Percentiles rank a stretch among this genome's conserved stretches.
phyloP scores from a whole-genome alignment of 2,888 invertebrate genomes.

The Nomada lathburiana region DNA sequence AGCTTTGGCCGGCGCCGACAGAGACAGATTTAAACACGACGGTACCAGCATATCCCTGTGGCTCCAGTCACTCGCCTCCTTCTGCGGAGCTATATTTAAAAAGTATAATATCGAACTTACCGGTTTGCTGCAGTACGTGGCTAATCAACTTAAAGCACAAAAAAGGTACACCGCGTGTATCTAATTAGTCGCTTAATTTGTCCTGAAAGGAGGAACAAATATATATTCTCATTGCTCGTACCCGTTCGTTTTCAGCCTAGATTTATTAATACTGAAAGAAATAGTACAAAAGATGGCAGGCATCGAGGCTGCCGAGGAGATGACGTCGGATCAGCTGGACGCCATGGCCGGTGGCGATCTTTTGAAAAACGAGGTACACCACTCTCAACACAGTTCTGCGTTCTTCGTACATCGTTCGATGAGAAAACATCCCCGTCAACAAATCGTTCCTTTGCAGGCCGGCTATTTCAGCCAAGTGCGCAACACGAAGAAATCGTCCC shows the following conservation, averaged over 20 bases:
- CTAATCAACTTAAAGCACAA: slow-evolving; percentile 97
- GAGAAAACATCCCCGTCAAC: background rate
- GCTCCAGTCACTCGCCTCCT: slow-evolving; percentile 97
- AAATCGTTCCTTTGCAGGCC: slow-evolving; percentile 85
- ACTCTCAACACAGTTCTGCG: slow-evolving; percentile 1
- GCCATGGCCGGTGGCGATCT: slow-evolving; percentile 99
- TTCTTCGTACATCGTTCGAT: background rate
- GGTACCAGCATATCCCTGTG: slow-evolving; percentile 96
- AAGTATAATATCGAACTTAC: slow-evolving; percentile 98
- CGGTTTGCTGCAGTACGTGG: slow-evolving; percentile 97
- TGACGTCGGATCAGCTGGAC: slow-evolving; percentile 97
- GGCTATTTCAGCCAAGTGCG: slow-evolving; percentile 98
- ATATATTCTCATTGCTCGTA: slow-evolving; percentile 12
- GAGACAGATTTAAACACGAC: slow-evolving; percentile 92
- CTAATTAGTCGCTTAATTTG: too few relatives aligned
- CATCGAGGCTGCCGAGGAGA: slow-evolving; percentile 97
- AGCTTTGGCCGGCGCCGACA: slow-evolving; percentile 92
- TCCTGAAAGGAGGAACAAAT: background rate
- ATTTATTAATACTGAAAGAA: slow-evolving; percentile 96
- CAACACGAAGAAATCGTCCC: slow-evolving; percentile 98
- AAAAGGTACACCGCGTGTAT: slow-evolving; percentile 89
- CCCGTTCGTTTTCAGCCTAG: slow-evolving; percentile 87
- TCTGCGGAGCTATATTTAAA: slow-evolving; percentile 98
- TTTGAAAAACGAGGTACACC: slow-evolving; percentile 93
- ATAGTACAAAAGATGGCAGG: slow-evolving; percentile 99